Base-by-base conservation (phyloP, 2,113 vertebrate genomes). In the Raja brachyura region DNA sequence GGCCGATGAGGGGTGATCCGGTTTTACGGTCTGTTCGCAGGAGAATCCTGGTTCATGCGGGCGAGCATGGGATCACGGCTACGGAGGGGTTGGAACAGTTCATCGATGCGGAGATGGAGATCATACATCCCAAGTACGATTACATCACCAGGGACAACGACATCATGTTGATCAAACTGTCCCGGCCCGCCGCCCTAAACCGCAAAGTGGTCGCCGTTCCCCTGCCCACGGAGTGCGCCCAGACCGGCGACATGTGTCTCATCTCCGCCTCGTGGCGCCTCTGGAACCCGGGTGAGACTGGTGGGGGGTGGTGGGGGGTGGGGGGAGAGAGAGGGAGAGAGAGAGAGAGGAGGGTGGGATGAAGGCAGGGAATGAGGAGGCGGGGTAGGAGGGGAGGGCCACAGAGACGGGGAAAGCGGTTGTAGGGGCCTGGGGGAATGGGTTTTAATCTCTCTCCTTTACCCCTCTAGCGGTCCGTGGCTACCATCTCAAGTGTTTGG, bases 1-100 rank as follows among this genome's bases (percentile, higher is more conserved):
- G n/a, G n/a, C n/a, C n/a, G n/a, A 8, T 66, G 63, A 66, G 63
- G 63, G 63, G 1, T 66, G 63, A 14, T 73, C 90, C 2, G 28
- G 0, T 59, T 59, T 28, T 59, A 0, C 54, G 0, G 93, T 0
- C 79, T 74, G n/a, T 56, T 48, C 93, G 6, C 66, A 96, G 96
- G 14, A 94, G 93, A 93, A 28, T 97, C 93, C 93, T 95, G 73
- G 94, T 96, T 63, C 96, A 94, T 93, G 95, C 98, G 11, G 97
- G 81, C 2, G 81, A 86, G 5, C 81, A 86, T 25, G 11, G 61
- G 9, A 86, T 86, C 81, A 1, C 0, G 97, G 93, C 93, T 93
- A 94, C 1, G 0, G 97, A 97, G n/a, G 95, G 95, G 73, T 95
- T 96, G 0, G 97, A 97, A 95, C 97, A 97, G 94, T 95, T 96